A percentile compares a stretch with the other conserved stretches of the same genome.
Conservation (phyloP, 2,113 vertebrate species). For the Oncorhynchus gorbuscha region DNA sequence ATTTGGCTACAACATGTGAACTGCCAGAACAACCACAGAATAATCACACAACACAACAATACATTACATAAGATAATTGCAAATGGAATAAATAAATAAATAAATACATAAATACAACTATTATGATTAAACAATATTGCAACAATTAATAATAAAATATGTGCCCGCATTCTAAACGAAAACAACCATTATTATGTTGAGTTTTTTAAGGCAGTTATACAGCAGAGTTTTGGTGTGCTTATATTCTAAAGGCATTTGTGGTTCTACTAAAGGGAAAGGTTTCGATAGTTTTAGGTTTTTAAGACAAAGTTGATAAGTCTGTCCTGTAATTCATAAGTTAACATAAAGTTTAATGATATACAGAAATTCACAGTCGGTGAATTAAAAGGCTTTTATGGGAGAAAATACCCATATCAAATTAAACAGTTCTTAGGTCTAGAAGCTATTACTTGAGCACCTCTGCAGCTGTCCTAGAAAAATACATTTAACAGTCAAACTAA, state of each 20-base stretch:
- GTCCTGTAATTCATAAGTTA: slow-evolving; percentile 84
- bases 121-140: slow-evolving; percentile 92
- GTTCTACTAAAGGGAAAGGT: slow-evolving; percentile 87
- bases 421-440: slow-evolving; percentile 85
- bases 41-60: slow-evolving; percentile 86
- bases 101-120: slow-evolving; percentile 75
- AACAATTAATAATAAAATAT: slow-evolving; percentile 85
- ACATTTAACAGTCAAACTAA: slow-evolving; percentile 81
- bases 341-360: slow-evolving; percentile 87
- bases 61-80: slow-evolving; percentile 86
- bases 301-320: slow-evolving; percentile 76
- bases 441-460: slow-evolving; percentile 78
- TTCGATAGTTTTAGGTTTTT: slow-evolving; percentile 78
- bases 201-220: slow-evolving; percentile 94
- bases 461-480: slow-evolving; percentile 81
- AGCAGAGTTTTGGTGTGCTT: slow-evolving; percentile 83
- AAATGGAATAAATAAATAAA: slow-evolving; percentile 99
- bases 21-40: slow-evolving; percentile 79
- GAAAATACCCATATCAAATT: slow-evolving; percentile 69
- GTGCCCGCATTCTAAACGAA: slow-evolving; percentile 78
- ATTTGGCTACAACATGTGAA: slow-evolving; percentile 88
- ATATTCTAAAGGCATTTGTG: slow-evolving; percentile 95
- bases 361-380: slow-evolving; percentile 81
- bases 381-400: slow-evolving; percentile 77
- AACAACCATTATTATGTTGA: slow-evolving; percentile 74